phyloP scores from a whole-genome alignment of 2,888 invertebrate species.

The Drosophila flavopinicola region DNA sequence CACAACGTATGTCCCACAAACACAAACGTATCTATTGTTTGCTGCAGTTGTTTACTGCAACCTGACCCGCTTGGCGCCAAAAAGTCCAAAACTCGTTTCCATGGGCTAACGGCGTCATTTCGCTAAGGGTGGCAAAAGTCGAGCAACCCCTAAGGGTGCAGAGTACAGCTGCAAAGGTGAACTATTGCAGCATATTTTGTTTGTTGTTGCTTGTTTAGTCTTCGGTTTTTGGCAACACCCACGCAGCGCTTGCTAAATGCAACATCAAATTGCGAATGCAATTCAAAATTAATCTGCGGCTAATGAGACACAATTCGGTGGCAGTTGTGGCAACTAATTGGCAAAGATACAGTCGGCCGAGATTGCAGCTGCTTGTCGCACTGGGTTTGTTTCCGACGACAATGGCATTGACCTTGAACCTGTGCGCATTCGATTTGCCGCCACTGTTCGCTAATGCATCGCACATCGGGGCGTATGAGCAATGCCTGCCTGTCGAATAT shows the following conservation, averaged over 20 bases:
- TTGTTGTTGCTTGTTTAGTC: not conserved
- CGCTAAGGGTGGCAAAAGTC: constrained; percentile 16
- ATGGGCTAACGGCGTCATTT: constrained; percentile 41
- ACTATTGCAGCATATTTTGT: constrained; percentile 3
- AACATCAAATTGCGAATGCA: constrained; percentile 64
- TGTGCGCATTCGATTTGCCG: constrained; percentile 24
- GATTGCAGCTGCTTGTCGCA: constrained; percentile 41
- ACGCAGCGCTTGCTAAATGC: constrained; percentile 50
- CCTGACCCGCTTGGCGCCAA: constrained; percentile 34
- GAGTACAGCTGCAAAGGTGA: constrained; percentile 8
- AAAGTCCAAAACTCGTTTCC: constrained; percentile 26
- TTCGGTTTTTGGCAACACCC: constrained; percentile 49
- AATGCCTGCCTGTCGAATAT: constrained; percentile 28
- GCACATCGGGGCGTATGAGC: constrained; percentile 47
- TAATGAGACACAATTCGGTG: constrained; percentile 72
- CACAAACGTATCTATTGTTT: not conserved
- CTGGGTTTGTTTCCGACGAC: constrained; percentile 20
- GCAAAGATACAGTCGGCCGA: constrained; percentile 36
- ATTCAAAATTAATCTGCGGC: constrained; percentile 72
- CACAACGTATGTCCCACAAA: constrained; percentile 12
- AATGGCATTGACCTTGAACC: constrained; percentile 58
- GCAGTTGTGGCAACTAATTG: constrained; percentile 58
- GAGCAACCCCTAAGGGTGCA: constrained; percentile 5
- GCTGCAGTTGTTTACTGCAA: constrained; percentile 35
- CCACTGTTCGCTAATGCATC: constrained; percentile 6